Percentiles rank a stretch among this genome's conserved stretches.
These are phyloP conservation scores for Zaprionus kolodkinae DNA, from an alignment of 1,140 invertebrate species.

Conservation along the genomic window DNA sequence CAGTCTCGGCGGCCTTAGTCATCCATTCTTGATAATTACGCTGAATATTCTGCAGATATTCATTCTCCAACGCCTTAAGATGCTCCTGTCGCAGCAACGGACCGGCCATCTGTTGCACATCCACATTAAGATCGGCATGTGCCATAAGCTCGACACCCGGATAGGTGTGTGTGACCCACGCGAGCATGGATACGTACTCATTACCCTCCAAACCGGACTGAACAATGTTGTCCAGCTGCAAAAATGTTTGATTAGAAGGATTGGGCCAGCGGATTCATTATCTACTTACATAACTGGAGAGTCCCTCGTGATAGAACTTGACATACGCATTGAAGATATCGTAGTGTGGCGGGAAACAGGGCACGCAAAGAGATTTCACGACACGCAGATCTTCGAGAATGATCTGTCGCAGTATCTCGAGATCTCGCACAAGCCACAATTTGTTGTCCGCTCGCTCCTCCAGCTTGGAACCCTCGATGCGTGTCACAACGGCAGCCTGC, in stretches of 20 bases:
- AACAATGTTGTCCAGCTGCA: conserved; percentile 94
- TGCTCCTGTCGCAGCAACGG: conserved; percentile 91
- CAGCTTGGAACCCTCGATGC: conserved; percentile 95
- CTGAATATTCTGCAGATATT: conserved; percentile 94
- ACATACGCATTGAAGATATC: conserved; percentile 96
- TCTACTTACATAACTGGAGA: conserved; percentile 92
- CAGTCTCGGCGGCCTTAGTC: conserved; percentile 95
- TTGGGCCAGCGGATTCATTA: background rate
- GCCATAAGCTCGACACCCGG: conserved; percentile 93
- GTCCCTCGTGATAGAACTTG: conserved; percentile 95
- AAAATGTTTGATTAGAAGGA: background rate
- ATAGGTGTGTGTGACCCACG: conserved; percentile 96
- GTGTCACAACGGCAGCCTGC: conserved; percentile 92
- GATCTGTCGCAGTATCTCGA: conserved; percentile 92
- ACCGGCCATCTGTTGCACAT: conserved; percentile 86
- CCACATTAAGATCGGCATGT: conserved; percentile 94
- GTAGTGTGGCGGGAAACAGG: conserved; percentile 98
- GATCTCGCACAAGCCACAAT: conserved; percentile 95
- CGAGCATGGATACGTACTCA: conserved; percentile 97
- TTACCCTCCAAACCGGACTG: conserved; percentile 95
- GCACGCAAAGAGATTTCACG: conserved; percentile 95
- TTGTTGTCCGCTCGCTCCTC: conserved; percentile 96
- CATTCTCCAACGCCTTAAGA: conserved; percentile 91
- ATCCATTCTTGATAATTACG: conserved; percentile 98
- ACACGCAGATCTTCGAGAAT: conserved; percentile 96